Conservation (phyloP, 2,888 invertebrate species). For the Geophilus truncorum region DNA sequence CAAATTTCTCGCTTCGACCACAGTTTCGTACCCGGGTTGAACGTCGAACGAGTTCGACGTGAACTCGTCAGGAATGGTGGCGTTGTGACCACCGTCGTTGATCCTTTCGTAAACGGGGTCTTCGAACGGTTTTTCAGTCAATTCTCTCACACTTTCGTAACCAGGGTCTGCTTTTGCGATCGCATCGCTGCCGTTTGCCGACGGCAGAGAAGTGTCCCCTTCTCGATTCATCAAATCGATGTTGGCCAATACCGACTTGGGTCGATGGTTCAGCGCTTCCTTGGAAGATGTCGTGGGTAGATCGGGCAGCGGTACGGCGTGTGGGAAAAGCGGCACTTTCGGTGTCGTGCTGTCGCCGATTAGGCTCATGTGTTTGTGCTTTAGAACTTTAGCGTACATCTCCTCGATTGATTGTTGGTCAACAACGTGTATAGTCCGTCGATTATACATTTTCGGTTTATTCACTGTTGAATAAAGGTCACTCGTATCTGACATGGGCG, state of each 20-base stretch:
- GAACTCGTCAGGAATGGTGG: not conserved
- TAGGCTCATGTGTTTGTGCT: slow-evolving; percentile 28
- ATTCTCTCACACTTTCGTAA: slow-evolving; percentile 1
- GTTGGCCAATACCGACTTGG: not conserved
- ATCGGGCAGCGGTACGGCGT: not conserved
- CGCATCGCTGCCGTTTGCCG: not conserved
- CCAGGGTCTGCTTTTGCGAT: not conserved
- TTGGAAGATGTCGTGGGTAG: not conserved
- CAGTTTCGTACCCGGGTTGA: slow-evolving; percentile 29
- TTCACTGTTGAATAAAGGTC: slow-evolving; percentile 22
- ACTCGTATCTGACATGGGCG: not conserved
- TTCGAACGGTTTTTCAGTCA: not conserved
- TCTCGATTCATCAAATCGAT: not conserved
- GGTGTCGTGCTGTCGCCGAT: not conserved
- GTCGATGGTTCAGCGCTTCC: not conserved
- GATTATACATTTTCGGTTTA: slow-evolving; percentile 7
- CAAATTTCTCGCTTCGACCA: not conserved
- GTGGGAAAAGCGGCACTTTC: not conserved
- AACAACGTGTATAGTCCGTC: slow-evolving; percentile 25
- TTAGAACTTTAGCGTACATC: slow-evolving; percentile 34
- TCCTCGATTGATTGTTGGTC: slow-evolving; percentile 24
- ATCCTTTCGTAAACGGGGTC: slow-evolving; percentile 29
- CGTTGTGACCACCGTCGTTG: not conserved
- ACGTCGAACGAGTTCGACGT: not conserved
- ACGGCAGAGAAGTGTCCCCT: too few species aligned